Percentiles rank a stretch among this genome's conserved stretches.
phyloP scores from a whole-genome alignment of 2,797 vertebrate species.

The Eptatretus atami region DNA sequence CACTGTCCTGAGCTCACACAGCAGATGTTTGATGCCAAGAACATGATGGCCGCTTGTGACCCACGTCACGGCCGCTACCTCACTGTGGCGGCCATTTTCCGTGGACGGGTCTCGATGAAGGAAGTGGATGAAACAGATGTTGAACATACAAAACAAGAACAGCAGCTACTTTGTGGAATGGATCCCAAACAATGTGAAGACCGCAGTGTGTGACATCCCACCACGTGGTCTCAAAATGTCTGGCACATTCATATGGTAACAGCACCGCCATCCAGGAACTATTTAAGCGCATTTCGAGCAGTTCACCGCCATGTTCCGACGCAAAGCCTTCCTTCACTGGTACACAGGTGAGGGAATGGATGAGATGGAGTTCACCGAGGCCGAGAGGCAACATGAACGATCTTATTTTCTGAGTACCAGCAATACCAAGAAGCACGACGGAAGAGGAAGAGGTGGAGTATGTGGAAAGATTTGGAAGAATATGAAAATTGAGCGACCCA shows the following conservation, averaged over 20 bases:
- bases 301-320: slow-evolving; percentile 61
- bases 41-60: slow-evolving; percentile 85
- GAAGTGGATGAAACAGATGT: slow-evolving; percentile 82
- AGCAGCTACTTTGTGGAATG: slow-evolving; percentile 84
- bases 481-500: slow-evolving; percentile 13
- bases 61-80: slow-evolving; percentile 51
- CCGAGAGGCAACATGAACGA: slow-evolving; percentile 60
- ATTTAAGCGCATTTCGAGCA: slow-evolving; percentile 73
- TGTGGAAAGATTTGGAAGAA: slow-evolving; percentile 42
- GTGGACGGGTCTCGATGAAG: slow-evolving; percentile 75
- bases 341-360: slow-evolving; percentile 62
- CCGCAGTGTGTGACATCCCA: slow-evolving; percentile 57
- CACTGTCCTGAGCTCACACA: slow-evolving; percentile 65
- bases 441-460: slow-evolving; percentile 33
- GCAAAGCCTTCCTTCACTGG: slow-evolving; percentile 75
- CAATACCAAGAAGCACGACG: slow-evolving; percentile 47
- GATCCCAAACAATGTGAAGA: slow-evolving; percentile 81
- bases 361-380: slow-evolving; percentile 60
- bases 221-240: slow-evolving; percentile 63
- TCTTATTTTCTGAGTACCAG: slow-evolving; percentile 45
- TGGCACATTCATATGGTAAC: slow-evolving; percentile 67
- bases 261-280: slow-evolving; percentile 80
- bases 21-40: slow-evolving; percentile 76
- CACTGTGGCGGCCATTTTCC: slow-evolving; percentile 54
- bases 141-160: slow-evolving; percentile 65